These are phyloP conservation scores for Spatulosminthurus flaviceps DNA, from an alignment of 2,888 invertebrate genomes.

Conservation along the genomic window DNA sequence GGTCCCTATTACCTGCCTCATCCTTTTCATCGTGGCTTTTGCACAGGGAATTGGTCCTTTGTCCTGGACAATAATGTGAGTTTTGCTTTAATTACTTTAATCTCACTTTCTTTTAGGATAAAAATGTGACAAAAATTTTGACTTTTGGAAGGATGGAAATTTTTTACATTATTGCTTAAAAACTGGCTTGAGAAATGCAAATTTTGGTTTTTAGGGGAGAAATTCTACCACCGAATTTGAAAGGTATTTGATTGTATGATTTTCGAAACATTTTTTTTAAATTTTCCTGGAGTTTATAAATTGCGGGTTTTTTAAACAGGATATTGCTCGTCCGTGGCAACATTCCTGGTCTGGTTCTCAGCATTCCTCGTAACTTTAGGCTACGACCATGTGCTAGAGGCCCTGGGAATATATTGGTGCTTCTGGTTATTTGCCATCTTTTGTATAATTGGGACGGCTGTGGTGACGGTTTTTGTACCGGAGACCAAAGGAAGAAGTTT, in stretches of 20 bases:
- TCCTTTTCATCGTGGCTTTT: constrained; percentile 81
- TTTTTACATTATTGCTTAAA: too few species aligned
- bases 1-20: constrained; percentile 78
- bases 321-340: constrained; percentile 77
- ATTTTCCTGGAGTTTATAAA: background rate
- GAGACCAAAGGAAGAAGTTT: constrained; percentile 54
- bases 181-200: too few species aligned
- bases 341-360: constrained; percentile 78
- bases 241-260: constrained; percentile 67
- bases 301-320: constrained; percentile 15
- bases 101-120: too few species aligned
- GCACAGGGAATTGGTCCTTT: constrained; percentile 83
- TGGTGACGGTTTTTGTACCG: constrained; percentile 50
- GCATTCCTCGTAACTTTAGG: constrained; percentile 71
- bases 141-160: too few species aligned
- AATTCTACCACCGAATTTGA: constrained; percentile 77
- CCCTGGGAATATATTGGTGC: constrained; percentile 52
- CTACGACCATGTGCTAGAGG: constrained; percentile 47
- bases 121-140: background rate
- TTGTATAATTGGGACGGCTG: constrained; percentile 44
- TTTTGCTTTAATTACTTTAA: too few species aligned
- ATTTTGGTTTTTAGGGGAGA: constrained; percentile 69
- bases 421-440: constrained; percentile 57
- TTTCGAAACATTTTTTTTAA: background rate
- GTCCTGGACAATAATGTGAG: constrained; percentile 84